Percentiles rank a stretch among this genome's conserved stretches.
phyloP scores from a whole-genome alignment of 2,888 invertebrate genomes.

The Linyphia triangularis region DNA sequence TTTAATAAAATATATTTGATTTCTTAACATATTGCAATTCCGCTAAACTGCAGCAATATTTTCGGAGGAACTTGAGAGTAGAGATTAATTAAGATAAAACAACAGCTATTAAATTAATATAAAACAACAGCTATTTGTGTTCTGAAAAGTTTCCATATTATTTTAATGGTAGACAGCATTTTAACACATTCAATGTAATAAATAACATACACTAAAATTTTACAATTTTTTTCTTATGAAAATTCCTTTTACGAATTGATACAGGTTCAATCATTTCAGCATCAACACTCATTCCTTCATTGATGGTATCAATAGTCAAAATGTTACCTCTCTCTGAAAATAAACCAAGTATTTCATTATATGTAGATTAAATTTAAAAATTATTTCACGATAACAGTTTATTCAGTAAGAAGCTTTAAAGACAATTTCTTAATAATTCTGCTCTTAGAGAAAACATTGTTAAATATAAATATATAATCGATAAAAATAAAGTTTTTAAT shows the following conservation, averaged over 20 bases:
- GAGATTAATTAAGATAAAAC: neutral
- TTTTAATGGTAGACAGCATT: neutral
- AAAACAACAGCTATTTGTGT: neutral
- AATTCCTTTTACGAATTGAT: neutral
- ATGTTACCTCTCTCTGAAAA: slow-evolving; percentile 14
- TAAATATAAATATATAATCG: too few relatives aligned
- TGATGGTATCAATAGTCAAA: slow-evolving; percentile 26
- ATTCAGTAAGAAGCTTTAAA: too few relatives aligned
- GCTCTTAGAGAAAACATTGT: too few relatives aligned
- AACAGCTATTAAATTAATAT: neutral
- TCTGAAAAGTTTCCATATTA: neutral
- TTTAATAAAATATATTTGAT: too few relatives aligned
- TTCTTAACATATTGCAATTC: too few relatives aligned
- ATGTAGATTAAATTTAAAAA: too few relatives aligned
- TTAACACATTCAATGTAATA: neutral
- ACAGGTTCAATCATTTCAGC: slow-evolving; percentile 19
- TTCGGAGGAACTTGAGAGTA: neutral
- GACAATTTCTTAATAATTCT: too few relatives aligned
- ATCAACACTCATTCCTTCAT: slow-evolving; percentile 60
- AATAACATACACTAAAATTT: slow-evolving; percentile 40
- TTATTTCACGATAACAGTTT: too few relatives aligned
- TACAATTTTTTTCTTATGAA: slow-evolving; percentile 49
- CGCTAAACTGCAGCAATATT: neutral
- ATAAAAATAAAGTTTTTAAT: too few relatives aligned
- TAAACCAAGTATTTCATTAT: too few relatives aligned